These are phyloP conservation scores for Trididemnum clinides DNA, from an alignment of 23 tunicate genomes.

Conservation along the genomic window DNA sequence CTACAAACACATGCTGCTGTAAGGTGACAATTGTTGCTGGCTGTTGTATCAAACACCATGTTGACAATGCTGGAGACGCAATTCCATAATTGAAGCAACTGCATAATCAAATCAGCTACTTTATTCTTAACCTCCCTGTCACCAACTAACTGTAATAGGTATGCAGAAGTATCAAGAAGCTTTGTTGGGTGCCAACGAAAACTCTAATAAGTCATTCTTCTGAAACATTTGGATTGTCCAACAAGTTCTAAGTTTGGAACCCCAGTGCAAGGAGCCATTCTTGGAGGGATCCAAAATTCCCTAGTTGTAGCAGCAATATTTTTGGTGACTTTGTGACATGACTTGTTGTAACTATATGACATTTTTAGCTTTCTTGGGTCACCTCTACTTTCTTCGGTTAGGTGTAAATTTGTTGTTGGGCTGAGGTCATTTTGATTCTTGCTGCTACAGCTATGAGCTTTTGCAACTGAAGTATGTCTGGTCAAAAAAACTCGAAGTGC, in stretches of 20 bases:
- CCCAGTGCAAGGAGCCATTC: constrained; percentile 15
- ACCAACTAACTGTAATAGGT: neutral
- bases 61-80: neutral
- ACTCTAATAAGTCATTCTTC: neutral
- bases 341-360: constrained; percentile 4
- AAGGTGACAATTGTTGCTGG: neutral
- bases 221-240: constrained; percentile 10
- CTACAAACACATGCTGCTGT: constrained; percentile 30
- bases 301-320: constrained; percentile 6
- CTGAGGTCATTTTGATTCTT: constrained; percentile 17
- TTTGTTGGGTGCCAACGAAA: neutral
- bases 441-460: constrained; percentile 17
- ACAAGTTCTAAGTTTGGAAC: neutral
- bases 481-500: neutral
- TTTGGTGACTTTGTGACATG: neutral
- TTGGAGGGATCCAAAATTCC: constrained; percentile 6
- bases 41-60: constrained; percentile 21
- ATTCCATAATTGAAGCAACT: constrained; percentile 15
- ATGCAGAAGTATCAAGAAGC: neutral
- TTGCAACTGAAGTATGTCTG: constrained; percentile 13
- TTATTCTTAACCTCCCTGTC: neutral
- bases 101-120: constrained; percentile 6
- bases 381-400: constrained; percentile 11
- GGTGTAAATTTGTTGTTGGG: constrained; percentile 5
- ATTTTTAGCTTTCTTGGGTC: constrained; percentile 6